Evolutionary conservation across 2,113 vertebrate species (phyloP), one percentile per base, ranked within the genome.

Genomic region (Sinocyclocheilus maitianheensis): DNA sequence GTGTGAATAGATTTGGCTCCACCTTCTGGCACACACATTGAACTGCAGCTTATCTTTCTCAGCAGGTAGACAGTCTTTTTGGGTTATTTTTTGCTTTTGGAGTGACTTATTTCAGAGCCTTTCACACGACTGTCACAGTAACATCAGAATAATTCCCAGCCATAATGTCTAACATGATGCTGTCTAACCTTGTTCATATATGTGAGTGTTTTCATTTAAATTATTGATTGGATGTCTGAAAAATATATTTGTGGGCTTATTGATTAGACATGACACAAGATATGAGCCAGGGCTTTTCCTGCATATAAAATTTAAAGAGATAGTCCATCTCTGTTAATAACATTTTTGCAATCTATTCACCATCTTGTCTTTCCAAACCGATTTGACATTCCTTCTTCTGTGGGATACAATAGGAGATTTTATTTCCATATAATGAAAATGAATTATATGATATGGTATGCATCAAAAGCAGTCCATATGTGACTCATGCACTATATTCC

Each of bases 21-120:
- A 92, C 90, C 94, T 94, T 75, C 91, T 94, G 94, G 93, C 84
- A 14, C 24, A 88, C 60, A 87, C 40, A 20, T 87, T 89, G 85
- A 85, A 60, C 75, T 77, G 77, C 87, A 75, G 9, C 24, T 75
- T 5, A 72, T 46, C 46, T 40, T 76, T 24, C 37, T 20, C 37
- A 12, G 18, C 20, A 79, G 51, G 13, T 79, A 5, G 37, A 11
- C 11, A 3, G 1, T 34, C 5, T 26, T 76, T 48, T 75, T 24
- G 12, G 11, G 2, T 48, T 48, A 24, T 20, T 55, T 55, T 77
- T 34, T 1, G 1, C 30, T 62, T 62, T 3, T 62, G 55, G 5
- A 40, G 77, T 43, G 77, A 79, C 18, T 74, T 76, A 18, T 53
- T 51, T 12, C 75, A 51, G 75, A 79, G 26, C 55, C 30, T 22